Conservation (phyloP, 2,113 vertebrate genomes). For the Podocnemis expansa region DNA sequence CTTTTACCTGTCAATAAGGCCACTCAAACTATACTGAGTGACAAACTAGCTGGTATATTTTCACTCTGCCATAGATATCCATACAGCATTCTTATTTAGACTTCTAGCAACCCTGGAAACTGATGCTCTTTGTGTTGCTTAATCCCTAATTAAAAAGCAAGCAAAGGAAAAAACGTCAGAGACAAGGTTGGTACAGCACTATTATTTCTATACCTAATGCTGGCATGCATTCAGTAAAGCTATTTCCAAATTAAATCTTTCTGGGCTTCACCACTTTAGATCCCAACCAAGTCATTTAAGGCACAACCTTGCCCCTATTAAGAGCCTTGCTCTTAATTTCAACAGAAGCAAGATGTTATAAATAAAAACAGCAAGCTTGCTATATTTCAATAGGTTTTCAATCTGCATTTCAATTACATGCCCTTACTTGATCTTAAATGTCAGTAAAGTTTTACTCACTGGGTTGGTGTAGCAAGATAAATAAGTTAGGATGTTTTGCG, state of each 20-base stretch:
- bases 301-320: not conserved
- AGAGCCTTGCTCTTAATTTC: not conserved
- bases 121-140: no score
- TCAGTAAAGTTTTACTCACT: not conserved
- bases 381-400: not conserved
- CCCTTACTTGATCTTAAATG: not conserved
- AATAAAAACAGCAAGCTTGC: not conserved
- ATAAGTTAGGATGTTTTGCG: not conserved
- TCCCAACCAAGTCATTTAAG: not conserved
- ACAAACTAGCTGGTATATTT: not conserved
- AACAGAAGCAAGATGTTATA: not conserved
- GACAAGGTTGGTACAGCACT: not conserved
- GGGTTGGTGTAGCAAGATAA: not conserved
- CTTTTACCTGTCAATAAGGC: fast-evolving
- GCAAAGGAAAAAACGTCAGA: not conserved
- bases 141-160: conserved; percentile 38
- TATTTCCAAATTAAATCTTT: fast-evolving
- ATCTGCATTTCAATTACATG: not conserved
- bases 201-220: fast-evolving
- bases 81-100: conserved; percentile 36
- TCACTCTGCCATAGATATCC: not conserved
- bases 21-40: not conserved
- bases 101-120: conserved; percentile 23
- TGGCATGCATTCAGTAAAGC: not conserved
- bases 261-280: not conserved